Evolutionary conservation across 2,797 vertebrate species (phyloP).

Genomic region (Centroberyx gerrardi): DNA sequence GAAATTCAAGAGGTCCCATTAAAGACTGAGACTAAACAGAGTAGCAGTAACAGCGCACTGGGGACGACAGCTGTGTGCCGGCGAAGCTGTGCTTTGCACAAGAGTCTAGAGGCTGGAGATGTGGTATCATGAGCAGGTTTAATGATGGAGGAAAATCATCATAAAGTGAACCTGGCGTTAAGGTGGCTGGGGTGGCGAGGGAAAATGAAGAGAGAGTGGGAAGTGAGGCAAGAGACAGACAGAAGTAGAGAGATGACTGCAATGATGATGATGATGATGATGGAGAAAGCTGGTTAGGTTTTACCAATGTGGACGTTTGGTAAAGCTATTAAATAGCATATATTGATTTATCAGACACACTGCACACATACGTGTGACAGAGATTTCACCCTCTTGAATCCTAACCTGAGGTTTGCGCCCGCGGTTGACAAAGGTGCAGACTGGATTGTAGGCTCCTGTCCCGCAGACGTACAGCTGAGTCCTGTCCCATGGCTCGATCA

Average conservation of each 20-base stretch:
- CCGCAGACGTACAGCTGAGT: slow-evolving; percentile 97
- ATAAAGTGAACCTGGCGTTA: slow-evolving; percentile 48
- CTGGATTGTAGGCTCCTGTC: slow-evolving; percentile 97
- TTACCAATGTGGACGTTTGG: neutral
- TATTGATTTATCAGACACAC: neutral
- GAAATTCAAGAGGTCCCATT: slow-evolving; percentile 82
- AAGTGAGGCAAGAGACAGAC: neutral
- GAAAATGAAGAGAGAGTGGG: neutral
- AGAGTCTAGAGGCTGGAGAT: slow-evolving; percentile 33
- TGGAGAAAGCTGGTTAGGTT: slow-evolving; percentile 30
- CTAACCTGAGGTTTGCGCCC: slow-evolving; percentile 96
- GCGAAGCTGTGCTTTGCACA: slow-evolving; percentile 51
- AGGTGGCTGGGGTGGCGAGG: slow-evolving; percentile 33
- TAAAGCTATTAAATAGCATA: neutral
- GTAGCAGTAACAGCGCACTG: slow-evolving; percentile 70
- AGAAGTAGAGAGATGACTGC: neutral
- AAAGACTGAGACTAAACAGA: slow-evolving; percentile 83
- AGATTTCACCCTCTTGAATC: slow-evolving; percentile 12
- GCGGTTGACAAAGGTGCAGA: slow-evolving; percentile 95
- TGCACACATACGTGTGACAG: neutral
- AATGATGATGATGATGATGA: slow-evolving; percentile 30
- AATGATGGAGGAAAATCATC: slow-evolving; percentile 60
- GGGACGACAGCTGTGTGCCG: slow-evolving; percentile 79
- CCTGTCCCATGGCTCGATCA: slow-evolving; percentile 98
- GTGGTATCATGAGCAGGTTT: slow-evolving; percentile 51